These are phyloP conservation scores for Synodontis membranacea DNA, from an alignment of 2,113 vertebrate genomes.

Conservation along the genomic window DNA sequence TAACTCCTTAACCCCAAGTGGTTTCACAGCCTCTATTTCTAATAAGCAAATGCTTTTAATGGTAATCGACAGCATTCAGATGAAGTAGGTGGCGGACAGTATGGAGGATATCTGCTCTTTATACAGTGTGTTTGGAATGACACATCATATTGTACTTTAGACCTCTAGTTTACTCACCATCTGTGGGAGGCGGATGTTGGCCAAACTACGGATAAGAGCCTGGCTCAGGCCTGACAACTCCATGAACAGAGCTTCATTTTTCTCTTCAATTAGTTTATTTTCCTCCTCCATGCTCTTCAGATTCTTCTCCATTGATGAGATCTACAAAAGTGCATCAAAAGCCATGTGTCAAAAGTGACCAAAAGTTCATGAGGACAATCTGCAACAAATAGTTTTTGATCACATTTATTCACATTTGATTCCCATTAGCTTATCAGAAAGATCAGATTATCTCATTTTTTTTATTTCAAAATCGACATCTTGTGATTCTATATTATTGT, in stretches of 20 bases:
- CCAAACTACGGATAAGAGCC: constrained; percentile 92
- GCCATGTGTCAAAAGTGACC: too few species aligned
- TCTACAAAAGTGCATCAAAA: constrained; percentile 68
- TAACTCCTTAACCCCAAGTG: background rate
- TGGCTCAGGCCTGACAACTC: constrained; percentile 96
- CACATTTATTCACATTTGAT: background rate
- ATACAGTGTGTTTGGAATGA: background rate
- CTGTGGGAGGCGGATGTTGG: constrained; percentile 94
- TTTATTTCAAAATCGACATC: background rate
- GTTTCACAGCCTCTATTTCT: background rate
- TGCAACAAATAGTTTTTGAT: background rate
- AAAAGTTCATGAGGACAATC: background rate
- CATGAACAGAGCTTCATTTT: constrained; percentile 92
- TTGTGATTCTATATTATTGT: background rate
- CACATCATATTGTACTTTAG: constrained; percentile 10
- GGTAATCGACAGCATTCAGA: background rate
- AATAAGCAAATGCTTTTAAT: background rate
- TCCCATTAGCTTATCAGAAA: background rate
- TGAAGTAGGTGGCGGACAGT: background rate
- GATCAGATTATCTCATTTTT: background rate
- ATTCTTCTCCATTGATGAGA: constrained; percentile 96
- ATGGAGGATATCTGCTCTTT: background rate
- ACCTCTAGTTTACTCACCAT: constrained; percentile 77
- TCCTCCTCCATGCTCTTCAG: constrained; percentile 95
- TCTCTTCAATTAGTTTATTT: constrained; percentile 95